Conservation (phyloP, 2,888 invertebrate species). For the Pseudolycoriella hygida region DNA sequence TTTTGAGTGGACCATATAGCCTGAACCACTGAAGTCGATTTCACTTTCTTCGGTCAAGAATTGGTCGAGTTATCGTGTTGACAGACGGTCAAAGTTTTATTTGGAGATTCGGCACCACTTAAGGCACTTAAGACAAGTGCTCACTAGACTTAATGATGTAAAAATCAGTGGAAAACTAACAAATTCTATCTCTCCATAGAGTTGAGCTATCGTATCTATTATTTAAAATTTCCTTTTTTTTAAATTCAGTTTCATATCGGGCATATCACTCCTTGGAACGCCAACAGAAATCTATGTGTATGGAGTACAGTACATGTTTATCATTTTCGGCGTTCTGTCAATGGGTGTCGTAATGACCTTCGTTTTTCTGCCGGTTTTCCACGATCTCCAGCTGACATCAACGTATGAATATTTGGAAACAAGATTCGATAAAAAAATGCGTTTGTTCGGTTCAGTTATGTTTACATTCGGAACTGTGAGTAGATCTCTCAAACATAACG, state of each 20-base stretch:
- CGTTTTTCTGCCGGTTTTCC: slow-evolving; percentile 51
- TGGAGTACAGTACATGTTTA: slow-evolving; percentile 53
- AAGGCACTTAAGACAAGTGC: too few species aligned
- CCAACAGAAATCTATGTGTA: slow-evolving; percentile 64
- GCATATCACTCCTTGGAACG: slow-evolving; percentile 57
- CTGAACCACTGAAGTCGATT: too few species aligned
- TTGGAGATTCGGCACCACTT: too few species aligned
- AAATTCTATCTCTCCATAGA: too few species aligned
- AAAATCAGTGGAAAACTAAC: too few species aligned
- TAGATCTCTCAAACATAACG: slow-evolving; percentile 10
- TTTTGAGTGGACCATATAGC: too few species aligned
- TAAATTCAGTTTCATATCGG: slow-evolving; percentile 45
- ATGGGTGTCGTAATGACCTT: slow-evolving; percentile 42
- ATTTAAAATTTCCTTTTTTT: too few species aligned
- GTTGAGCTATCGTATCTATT: too few species aligned
- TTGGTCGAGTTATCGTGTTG: too few species aligned
- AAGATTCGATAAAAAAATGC: slow-evolving; percentile 43
- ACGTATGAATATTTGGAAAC: slow-evolving; percentile 57
- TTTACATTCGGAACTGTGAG: slow-evolving; percentile 47
- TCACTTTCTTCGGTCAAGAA: too few species aligned
- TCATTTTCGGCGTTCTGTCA: slow-evolving; percentile 36
- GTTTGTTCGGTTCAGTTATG: slow-evolving; percentile 45
- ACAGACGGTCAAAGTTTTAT: too few species aligned
- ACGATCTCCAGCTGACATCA: slow-evolving; percentile 50
- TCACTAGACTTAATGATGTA: too few species aligned